A percentile compares a stretch with the other conserved stretches of the same genome.
Conservation (phyloP, 2,113 vertebrate genomes). For the Casuarius casuarius region DNA sequence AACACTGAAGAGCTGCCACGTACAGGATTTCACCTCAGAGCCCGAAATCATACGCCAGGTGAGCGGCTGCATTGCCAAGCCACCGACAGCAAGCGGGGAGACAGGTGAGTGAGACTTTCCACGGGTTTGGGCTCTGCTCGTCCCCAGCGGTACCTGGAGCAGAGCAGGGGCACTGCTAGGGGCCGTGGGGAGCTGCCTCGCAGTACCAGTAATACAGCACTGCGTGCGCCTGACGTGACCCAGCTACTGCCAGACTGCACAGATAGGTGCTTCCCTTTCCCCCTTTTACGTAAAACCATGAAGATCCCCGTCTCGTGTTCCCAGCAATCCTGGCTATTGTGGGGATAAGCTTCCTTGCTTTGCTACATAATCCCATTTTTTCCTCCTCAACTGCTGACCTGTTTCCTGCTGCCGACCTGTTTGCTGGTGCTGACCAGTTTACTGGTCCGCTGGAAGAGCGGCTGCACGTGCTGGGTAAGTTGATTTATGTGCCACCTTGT, state of each 20-base stretch:
- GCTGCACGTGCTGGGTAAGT: not conserved
- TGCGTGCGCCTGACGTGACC: accelerated
- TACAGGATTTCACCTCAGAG: no score
- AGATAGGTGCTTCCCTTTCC: not conserved
- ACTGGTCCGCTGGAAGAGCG: not conserved
- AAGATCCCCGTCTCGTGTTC: not conserved
- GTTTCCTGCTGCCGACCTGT: not conserved
- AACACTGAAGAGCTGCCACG: not conserved
- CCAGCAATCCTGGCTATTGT: not conserved
- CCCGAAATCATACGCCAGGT: not conserved
- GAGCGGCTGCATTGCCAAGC: not conserved
- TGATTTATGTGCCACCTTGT: not conserved
- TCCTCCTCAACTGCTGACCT: not conserved
- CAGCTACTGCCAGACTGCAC: not conserved
- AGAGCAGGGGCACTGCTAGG: no score
- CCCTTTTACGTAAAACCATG: not conserved
- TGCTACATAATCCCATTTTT: not conserved
- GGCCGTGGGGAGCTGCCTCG: no score
- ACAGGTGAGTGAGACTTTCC: no score
- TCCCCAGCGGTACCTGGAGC: no score
- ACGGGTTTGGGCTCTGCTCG: no score
- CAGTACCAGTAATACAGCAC: not conserved
- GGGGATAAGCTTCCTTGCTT: not conserved
- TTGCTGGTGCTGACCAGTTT: not conserved
- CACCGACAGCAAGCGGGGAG: not conserved